phyloP scores from a whole-genome alignment of 1,140 invertebrate species.

The Ladona fulva region DNA sequence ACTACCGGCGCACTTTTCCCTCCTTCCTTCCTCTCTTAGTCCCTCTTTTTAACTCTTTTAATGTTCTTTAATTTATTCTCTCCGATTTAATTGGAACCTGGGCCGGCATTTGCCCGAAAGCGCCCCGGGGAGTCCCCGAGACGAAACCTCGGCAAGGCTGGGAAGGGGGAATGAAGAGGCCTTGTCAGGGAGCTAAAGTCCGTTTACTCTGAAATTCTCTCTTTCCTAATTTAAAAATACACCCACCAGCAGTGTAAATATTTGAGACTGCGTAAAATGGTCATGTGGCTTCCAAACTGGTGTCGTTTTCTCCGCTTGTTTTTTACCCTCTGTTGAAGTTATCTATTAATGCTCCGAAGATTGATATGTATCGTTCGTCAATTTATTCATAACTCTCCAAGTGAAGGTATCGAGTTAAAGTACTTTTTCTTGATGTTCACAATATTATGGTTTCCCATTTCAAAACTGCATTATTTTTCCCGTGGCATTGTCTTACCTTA shows the following conservation, averaged over 20 bases:
- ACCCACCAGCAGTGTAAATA: background rate
- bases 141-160: background rate
- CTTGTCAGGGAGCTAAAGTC: background rate
- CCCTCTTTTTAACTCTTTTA: conserved; percentile 10
- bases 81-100: background rate
- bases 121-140: background rate
- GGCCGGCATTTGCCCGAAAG: background rate
- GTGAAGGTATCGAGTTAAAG: too few relatives aligned
- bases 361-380: too few relatives aligned
- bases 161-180: background rate
- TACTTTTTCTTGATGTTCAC: too few relatives aligned
- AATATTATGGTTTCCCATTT: too few relatives aligned
- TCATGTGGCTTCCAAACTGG: background rate
- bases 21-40: background rate
- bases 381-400: too few relatives aligned
- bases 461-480: too few relatives aligned
- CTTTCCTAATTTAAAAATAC: background rate
- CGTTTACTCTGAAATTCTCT: background rate
- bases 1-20: background rate
- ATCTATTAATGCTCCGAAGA: too few relatives aligned
- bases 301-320: background rate
- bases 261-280: background rate
- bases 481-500: too few relatives aligned
- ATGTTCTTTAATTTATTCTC: conserved; percentile 10
- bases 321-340: too few relatives aligned